Base-by-base conservation (phyloP, 2,113 vertebrate species). In the Microcebus lehilahytsara region DNA sequence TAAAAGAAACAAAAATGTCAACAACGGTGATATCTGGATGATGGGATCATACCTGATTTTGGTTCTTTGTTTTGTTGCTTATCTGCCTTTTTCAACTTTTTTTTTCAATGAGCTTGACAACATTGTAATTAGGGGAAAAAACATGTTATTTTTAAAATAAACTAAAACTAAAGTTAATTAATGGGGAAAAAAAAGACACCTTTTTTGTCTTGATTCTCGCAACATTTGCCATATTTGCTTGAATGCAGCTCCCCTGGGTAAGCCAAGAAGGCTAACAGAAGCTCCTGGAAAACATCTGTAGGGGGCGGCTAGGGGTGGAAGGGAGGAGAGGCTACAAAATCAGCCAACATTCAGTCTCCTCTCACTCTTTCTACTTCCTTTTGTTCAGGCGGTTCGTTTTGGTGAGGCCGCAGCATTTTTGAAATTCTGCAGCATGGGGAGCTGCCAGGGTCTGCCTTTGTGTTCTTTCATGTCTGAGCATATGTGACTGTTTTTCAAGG, bases 401-500 rank as follows among this genome's bases (percentile, higher is more conserved):
- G 40, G 64, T 69, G 75, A 95, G 64, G 81, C 77, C 9, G 1
- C 34, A 79, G 85, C 91, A 92, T 89, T 90, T 94, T 22, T 94
- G 49, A 94, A 94, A 83, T 94, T 95, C 62, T 92, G 77, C 62
- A 58, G 14, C 4, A 5, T 9, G 11, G 27, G 32, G 53, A 60
- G 75, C 46, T 75, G 56, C 78, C 69, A 42, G 10, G 25, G 34
- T 40, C 27, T 46, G 85, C 16, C 81, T 86, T 58, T 34, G 49
- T 81, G 27, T 80, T 87, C 84, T 92, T 86, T 92, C 75, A 84
- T 75, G 69, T 87, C 72, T 95, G 58, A 93, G 89, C n/a, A 40
- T 62, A 51, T 64, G 75, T 84, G 94, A 84, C 56, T 22, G 46
- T 49, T 90, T 90, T 94, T 90, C 58, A 92, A 60, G 42, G 66